These are phyloP conservation scores for Melanotaenia duboulayi DNA, from an alignment of 2,113 vertebrate species.

Conservation along the genomic window DNA sequence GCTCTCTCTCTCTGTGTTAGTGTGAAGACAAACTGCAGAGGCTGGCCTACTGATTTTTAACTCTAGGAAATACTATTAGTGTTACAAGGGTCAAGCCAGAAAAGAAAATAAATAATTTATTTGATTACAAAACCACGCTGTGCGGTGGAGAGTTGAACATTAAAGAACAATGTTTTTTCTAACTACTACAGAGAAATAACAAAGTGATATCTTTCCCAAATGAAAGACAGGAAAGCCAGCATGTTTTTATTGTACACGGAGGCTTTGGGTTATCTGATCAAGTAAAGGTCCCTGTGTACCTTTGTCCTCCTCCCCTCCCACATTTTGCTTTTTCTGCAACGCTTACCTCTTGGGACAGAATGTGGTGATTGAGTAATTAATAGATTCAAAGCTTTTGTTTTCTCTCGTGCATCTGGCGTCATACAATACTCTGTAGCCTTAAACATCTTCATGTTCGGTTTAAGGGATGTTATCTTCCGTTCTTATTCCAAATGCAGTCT, in stretches of 20 bases:
- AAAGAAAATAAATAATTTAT: constrained; percentile 37
- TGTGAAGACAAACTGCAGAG: constrained; percentile 3
- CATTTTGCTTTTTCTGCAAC: constrained; percentile 22
- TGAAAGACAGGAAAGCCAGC: constrained; percentile 37
- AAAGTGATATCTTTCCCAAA: neutral
- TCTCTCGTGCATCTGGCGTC: constrained; percentile 25
- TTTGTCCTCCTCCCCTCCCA: constrained; percentile 11
- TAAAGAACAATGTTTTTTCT: constrained; percentile 42
- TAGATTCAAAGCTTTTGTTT: constrained; percentile 60
- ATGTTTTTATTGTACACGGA: constrained; percentile 43
- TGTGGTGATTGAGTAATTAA: constrained; percentile 64
- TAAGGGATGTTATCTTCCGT: constrained; percentile 6
- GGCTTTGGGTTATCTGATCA: constrained; percentile 38
- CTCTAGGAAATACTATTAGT: constrained; percentile 24
- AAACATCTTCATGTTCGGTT: constrained; percentile 26
- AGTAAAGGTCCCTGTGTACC: constrained; percentile 39
- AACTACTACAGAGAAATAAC: neutral
- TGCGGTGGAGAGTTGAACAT: constrained; percentile 9
- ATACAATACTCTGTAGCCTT: constrained; percentile 41
- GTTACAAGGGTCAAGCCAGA: constrained; percentile 7
- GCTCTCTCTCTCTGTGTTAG: constrained; percentile 27
- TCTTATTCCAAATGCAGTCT: constrained; percentile 20
- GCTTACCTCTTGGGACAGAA: constrained; percentile 54
- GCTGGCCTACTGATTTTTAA: constrained; percentile 17
- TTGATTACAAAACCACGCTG: constrained; percentile 24